These are phyloP conservation scores for Lobophora halterata DNA, from an alignment of 2,888 invertebrate genomes.

Conservation along the genomic window DNA sequence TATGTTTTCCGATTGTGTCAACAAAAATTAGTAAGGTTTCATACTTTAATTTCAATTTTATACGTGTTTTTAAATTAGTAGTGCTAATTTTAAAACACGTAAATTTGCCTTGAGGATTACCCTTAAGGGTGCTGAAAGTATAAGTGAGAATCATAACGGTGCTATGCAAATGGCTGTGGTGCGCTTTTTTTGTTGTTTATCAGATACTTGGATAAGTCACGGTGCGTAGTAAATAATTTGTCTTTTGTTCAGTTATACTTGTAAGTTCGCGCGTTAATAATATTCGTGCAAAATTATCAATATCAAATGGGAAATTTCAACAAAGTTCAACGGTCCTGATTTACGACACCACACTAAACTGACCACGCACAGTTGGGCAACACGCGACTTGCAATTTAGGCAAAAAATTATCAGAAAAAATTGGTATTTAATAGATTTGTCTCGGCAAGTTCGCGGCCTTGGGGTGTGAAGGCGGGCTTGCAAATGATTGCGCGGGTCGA, in stretches of 20 bases:
- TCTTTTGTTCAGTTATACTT: no score
- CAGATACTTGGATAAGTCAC: no score
- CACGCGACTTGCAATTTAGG: constrained; percentile 26
- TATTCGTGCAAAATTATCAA: background rate
- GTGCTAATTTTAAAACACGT: no score
- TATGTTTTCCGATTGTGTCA: no score
- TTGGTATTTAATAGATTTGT: constrained; percentile 58
- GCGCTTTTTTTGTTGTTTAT: background rate
- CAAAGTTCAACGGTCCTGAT: constrained; percentile 18
- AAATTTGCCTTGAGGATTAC: no score
- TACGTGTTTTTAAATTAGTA: no score
- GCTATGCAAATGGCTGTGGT: background rate
- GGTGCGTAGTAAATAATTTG: no score
- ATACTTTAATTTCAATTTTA: no score
- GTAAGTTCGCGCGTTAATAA: no score
- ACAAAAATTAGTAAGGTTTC: no score
- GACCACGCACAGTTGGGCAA: constrained; percentile 29
- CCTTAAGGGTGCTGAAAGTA: no score
- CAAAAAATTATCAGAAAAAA: constrained; percentile 27
- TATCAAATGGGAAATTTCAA: constrained; percentile 20
- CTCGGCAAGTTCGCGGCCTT: constrained; percentile 68
- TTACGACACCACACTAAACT: constrained; percentile 9
- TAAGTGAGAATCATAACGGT: no score
- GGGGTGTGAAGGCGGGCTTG: constrained; percentile 29
- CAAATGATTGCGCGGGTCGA: constrained; percentile 52